Base-by-base conservation (phyloP, 2,888 invertebrate genomes). In the Drosophila planitibia region DNA sequence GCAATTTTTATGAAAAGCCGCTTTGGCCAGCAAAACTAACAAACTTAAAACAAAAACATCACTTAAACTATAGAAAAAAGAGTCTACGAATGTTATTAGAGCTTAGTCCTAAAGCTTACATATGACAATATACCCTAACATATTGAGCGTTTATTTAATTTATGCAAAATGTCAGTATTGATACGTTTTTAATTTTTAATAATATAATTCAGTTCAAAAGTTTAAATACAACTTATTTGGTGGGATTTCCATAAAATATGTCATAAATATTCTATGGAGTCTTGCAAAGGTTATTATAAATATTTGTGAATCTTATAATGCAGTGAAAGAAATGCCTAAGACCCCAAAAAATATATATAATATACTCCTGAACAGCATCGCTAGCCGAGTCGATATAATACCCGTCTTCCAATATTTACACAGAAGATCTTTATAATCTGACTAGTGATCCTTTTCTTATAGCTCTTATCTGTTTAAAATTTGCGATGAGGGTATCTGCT, bases 1-100 rank as follows among this genome's bases (percentile, higher is more conserved):
- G 86, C 85, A 82, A 85, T 85, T 88, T 85, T 85, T 88, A 88
- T 88, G 86, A 78, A 88, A 88, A 85, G 86, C 85, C 76, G 85
- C 84, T 88, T 88, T 85, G 74, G 78, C 73, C 78, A 72, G 73
- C 80, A 78, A 70, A 69, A 75, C 82, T 88, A 85, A 82, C 83
- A 83, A 85, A 83, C 85, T 85, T 88, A 82, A 88, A 88, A 85
- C 82, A 85, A 81, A 82, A 85, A 76, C 72, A 74, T 70, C 59
- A 62, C 49, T 70, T 53, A 30, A 52, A 59, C 33, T 47, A 44
- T 22, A 65, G 30, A 52, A 66, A 33, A 25, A 47, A 39, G 35
- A 76, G 79, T 69, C 58, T 37, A 60, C 66, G 69, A 71, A 85
- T 85, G 81, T 74, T 83, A 85, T 85, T 81, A 85, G 85, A 81